Conservation (phyloP, 2,113 vertebrate genomes). For the Lepisosteus osseus region DNA sequence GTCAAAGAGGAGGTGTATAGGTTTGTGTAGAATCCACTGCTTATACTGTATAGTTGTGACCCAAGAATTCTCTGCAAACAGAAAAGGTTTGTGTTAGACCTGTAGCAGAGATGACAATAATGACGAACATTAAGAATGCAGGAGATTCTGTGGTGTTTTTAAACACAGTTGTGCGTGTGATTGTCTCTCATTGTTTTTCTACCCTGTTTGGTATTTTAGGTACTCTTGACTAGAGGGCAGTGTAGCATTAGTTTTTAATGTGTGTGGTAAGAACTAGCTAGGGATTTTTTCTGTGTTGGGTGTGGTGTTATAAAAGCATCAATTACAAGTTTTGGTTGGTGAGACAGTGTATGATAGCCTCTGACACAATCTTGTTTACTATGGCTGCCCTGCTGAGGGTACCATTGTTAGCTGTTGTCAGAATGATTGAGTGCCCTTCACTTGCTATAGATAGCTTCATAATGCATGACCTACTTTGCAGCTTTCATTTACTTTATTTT, state of each 20-base stretch:
- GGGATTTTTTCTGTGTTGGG: neutral
- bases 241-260: neutral
- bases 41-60: too few species aligned
- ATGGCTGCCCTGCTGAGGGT: conserved; percentile 5
- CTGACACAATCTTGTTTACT: neutral
- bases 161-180: neutral
- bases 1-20: too few species aligned
- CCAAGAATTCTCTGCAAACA: too few species aligned
- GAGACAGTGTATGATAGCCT: neutral
- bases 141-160: too few species aligned
- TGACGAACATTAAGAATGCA: too few species aligned
- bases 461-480: conserved; percentile 7
- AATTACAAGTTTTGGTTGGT: neutral
- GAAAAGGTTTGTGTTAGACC: too few species aligned
- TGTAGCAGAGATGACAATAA: too few species aligned
- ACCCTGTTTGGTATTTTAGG: too few species aligned
- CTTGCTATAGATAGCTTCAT: conserved; percentile 2
- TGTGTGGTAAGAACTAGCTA: too few species aligned
- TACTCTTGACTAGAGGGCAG: conserved; percentile 13
- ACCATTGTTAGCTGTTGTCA: conserved; percentile 7
- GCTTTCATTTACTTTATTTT: conserved; percentile 5
- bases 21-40: too few species aligned
- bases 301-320: too few species aligned
- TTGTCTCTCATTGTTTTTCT: neutral
- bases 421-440: neutral